These are phyloP conservation scores for Strix uralensis DNA, from an alignment of 2,113 vertebrate genomes.

Conservation along the genomic window DNA sequence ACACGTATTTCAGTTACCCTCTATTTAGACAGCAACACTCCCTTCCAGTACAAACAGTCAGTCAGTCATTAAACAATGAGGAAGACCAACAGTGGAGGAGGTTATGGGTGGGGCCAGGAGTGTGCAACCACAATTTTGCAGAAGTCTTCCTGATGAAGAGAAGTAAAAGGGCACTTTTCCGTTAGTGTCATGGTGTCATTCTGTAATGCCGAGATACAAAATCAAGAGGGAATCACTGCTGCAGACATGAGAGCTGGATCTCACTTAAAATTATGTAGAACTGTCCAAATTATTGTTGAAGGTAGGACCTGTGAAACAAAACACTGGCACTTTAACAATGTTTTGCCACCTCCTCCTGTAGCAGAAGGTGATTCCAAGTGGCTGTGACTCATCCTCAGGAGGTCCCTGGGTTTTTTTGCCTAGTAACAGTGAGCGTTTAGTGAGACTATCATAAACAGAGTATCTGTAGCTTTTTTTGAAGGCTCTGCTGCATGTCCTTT, in stretches of 20 bases:
- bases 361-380: constrained; percentile 24
- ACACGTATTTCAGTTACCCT: neutral
- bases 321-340: neutral
- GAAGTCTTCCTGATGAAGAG: neutral
- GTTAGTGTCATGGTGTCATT: neutral
- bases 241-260: neutral
- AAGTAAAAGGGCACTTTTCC: neutral
- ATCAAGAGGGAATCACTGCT: neutral
- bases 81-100: neutral
- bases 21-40: constrained; percentile 52
- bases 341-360: neutral
- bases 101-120: neutral
- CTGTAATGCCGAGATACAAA: neutral
- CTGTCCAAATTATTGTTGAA: neutral
- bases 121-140: neutral
- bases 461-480: neutral
- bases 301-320: neutral
- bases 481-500: neutral
- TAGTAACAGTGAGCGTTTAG: neutral
- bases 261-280: neutral
- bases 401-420: neutral
- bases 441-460: neutral
- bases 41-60: constrained; percentile 40
- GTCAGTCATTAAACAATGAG: constrained; percentile 37
- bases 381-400: constrained; percentile 33